Conservation (phyloP, 2,113 vertebrate genomes). For the Etia nguti region DNA sequence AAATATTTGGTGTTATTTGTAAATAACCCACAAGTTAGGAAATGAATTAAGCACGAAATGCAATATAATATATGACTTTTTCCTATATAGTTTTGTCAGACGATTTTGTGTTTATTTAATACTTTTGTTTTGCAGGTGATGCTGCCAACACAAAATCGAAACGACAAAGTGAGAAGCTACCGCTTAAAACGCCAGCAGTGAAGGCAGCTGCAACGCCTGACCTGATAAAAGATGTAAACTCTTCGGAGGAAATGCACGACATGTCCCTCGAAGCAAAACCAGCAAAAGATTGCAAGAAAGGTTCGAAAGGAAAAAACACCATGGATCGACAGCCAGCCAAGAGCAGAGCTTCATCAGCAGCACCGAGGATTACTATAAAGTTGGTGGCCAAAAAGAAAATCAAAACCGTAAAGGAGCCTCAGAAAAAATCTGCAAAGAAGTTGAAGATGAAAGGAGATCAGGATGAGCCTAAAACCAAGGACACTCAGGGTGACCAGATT, state of each 20-base stretch:
- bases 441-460: slow-evolving; percentile 75
- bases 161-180: slow-evolving; percentile 57
- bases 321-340: slow-evolving; percentile 54
- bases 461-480: slow-evolving; percentile 75
- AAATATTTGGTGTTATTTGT: background rate
- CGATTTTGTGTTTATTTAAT: background rate
- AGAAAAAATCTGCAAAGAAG: slow-evolving; percentile 64
- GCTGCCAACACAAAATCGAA: slow-evolving; percentile 62
- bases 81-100: background rate
- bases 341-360: slow-evolving; percentile 39
- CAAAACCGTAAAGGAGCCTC: slow-evolving; percentile 51
- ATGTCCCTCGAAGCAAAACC: slow-evolving; percentile 37
- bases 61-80: background rate
- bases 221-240: slow-evolving; percentile 50
- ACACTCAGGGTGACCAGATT: slow-evolving; percentile 74
- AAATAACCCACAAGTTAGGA: background rate
- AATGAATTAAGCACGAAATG: background rate
- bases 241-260: slow-evolving; percentile 27
- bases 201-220: slow-evolving; percentile 48
- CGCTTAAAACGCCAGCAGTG: slow-evolving; percentile 46
- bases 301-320: slow-evolving; percentile 53
- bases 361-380: slow-evolving; percentile 77
- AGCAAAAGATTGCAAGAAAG: slow-evolving; percentile 44
- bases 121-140: slow-evolving; percentile 55
- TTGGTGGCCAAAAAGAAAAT: slow-evolving; percentile 74